These are phyloP conservation scores for Micromussa lordhowensis DNA, from an alignment of 92 coral and sea anemone species.

Conservation along the genomic window DNA sequence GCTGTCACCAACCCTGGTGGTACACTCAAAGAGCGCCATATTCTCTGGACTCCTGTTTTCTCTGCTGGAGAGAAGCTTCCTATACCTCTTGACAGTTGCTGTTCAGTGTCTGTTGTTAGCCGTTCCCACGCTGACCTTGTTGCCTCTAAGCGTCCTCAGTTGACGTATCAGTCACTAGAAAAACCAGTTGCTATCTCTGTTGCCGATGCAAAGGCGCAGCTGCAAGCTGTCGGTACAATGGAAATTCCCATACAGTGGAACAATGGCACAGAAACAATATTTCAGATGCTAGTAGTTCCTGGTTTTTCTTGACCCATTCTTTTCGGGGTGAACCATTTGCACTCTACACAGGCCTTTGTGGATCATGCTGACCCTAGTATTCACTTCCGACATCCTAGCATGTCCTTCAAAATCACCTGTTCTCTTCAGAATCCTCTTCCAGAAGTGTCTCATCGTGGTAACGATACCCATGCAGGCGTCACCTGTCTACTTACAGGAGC, in stretches of 20 bases:
- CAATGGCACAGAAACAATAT: slow-evolving; percentile 24
- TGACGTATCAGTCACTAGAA: slow-evolving; percentile 28
- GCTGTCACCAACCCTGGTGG: slow-evolving; percentile 25
- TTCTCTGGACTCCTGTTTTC: slow-evolving; percentile 39
- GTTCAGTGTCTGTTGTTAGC: slow-evolving; percentile 48
- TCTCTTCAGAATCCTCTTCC: not conserved
- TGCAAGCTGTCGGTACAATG: slow-evolving; percentile 9
- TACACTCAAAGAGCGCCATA: slow-evolving; percentile 17
- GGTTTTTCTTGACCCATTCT: not conserved
- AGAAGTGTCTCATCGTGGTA: not conserved
- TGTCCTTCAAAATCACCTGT: slow-evolving; percentile 15
- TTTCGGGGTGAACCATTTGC: slow-evolving; percentile 25
- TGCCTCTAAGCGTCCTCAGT: slow-evolving; percentile 20
- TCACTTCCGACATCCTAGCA: slow-evolving; percentile 7
- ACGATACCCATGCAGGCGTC: slow-evolving; percentile 1
- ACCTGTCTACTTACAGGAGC: not conserved
- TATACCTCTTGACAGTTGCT: slow-evolving; percentile 46
- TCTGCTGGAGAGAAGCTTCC: slow-evolving; percentile 38
- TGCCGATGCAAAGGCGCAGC: slow-evolving; percentile 12
- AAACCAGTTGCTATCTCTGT: slow-evolving; percentile 26
- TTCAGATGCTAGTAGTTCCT: slow-evolving; percentile 16
- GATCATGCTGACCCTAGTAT: slow-evolving; percentile 14
- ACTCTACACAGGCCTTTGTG: slow-evolving; percentile 8
- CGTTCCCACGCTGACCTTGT: slow-evolving; percentile 17
- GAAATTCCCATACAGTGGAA: slow-evolving; percentile 22